These are phyloP conservation scores for Sebastes iracundus DNA, from an alignment of 2,797 vertebrate species.

Conservation along the genomic window DNA sequence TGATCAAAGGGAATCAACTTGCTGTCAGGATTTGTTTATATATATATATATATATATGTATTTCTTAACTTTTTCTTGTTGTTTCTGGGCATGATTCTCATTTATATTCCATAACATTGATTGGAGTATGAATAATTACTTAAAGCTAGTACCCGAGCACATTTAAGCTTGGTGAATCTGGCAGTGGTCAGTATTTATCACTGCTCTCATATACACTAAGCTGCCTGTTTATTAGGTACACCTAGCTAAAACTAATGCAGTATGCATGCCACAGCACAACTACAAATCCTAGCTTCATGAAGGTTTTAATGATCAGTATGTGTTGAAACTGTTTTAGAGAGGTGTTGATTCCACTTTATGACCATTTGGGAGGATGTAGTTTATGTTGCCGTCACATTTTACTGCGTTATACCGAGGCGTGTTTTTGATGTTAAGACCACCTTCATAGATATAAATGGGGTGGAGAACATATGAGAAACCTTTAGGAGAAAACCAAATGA, in stretches of 20 bases:
- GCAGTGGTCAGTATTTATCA: neutral
- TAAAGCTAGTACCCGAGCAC: neutral
- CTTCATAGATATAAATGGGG: neutral
- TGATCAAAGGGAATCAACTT: slow-evolving; percentile 5
- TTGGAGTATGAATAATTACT: slow-evolving; percentile 5
- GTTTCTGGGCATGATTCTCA: neutral
- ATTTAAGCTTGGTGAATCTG: neutral
- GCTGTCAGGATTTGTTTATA: neutral
- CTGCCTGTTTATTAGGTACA: neutral
- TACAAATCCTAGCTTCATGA: neutral
- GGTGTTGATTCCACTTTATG: neutral
- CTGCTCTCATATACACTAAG: neutral
- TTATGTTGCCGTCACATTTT: neutral
- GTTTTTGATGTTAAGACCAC: neutral
- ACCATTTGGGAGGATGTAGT: neutral
- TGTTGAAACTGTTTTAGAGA: neutral
- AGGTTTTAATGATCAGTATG: neutral
- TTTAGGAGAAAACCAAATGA: neutral
- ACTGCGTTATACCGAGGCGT: neutral
- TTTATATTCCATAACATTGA: neutral
- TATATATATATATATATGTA: neutral
- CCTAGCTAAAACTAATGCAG: neutral
- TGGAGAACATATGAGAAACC: neutral
- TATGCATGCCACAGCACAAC: neutral
- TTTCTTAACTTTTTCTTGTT: slow-evolving; percentile 1